Percentiles rank a stretch among this genome's conserved stretches.
phyloP scores from a whole-genome alignment of 2,888 invertebrate genomes.

The Dendrolimus pini region DNA sequence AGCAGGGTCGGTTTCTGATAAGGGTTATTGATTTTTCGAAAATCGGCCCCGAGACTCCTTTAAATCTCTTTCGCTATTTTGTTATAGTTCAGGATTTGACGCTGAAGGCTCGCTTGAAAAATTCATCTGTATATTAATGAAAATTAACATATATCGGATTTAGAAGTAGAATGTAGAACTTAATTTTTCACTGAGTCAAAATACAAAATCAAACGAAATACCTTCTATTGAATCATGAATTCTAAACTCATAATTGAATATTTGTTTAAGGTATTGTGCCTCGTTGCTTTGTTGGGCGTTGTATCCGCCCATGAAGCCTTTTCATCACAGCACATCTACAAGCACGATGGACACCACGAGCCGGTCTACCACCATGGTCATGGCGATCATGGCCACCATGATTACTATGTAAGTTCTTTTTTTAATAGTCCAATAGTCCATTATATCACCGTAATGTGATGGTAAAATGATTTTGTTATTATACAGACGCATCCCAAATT shows the following conservation, averaged over 20 bases:
- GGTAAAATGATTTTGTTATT: background rate
- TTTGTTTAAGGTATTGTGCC: constrained; percentile 2
- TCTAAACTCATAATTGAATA: background rate
- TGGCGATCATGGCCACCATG: constrained; percentile 41
- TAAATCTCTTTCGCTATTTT: too few species aligned
- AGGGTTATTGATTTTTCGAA: too few species aligned
- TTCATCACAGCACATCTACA: constrained; percentile 29
- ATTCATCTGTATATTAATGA: too few species aligned
- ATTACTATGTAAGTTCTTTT: constrained; percentile 14
- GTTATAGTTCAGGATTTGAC: too few species aligned
- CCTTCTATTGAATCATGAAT: background rate
- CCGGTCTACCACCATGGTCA: constrained; percentile 38
- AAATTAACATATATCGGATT: too few species aligned
- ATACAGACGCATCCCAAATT: constrained; percentile 48
- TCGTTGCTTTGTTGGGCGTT: constrained; percentile 1
- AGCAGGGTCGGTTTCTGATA: too few species aligned
- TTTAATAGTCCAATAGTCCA: background rate
- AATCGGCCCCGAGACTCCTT: too few species aligned
- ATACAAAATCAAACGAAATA: too few species aligned
- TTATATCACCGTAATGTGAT: background rate
- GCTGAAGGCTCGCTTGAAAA: too few species aligned
- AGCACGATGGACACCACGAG: constrained; percentile 27
- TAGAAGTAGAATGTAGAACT: too few species aligned
- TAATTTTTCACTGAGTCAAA: too few species aligned
- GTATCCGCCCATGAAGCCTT: constrained; percentile 17